Evolutionary conservation across 2,888 invertebrate species (phyloP), one percentile per base, ranked within the genome.

Genomic region (Chalcis sispes): DNA sequence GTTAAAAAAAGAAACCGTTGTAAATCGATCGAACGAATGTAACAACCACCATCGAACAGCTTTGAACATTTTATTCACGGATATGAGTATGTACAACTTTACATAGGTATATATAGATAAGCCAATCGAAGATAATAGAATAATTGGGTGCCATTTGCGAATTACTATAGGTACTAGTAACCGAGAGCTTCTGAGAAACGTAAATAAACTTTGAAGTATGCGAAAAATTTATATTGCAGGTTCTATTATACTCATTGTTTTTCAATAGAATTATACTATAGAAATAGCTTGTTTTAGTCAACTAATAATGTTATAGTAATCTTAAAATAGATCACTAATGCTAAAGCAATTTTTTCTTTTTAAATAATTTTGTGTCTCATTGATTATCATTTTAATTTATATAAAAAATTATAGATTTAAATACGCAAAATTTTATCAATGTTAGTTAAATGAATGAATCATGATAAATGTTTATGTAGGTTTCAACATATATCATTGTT

Each of bases 41-140:
- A 61, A 61, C 65, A 70, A 65, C 58, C 48, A 48, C 32, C 50
- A 25, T 20, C 42, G 48, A 18, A 48, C 13, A 15, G 27, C 18
- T 42, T 42, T 3, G 20, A 8, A 50, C 5, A n/a, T n/a, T n/a
- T n/a, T 7, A 36, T 2, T 42, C 42, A 42, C 42, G 15, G 2
- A 4, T 50, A 20, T 25, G 25, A 7, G 42, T n/a, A 15, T 48
- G 25, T 0, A 25, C 2, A 13, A 10, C 48, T 20, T 13, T 42
- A 25, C 29, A n/a, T 42, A 27, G n/a, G 23, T 69, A 25, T 7
- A 58, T 61, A 58, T 50, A 65, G 42, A 56, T 65, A 56, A 13
- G 10, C 50, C 58, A 58, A 69, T 75, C 70, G 67, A 74, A 69
- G 62, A 69, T 74, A 69, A 69, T 69, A 20, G 62, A 56, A 74